Evolutionary conservation across 2,797 vertebrate genomes (phyloP).

Genomic region (Squalus acanthias): DNA sequence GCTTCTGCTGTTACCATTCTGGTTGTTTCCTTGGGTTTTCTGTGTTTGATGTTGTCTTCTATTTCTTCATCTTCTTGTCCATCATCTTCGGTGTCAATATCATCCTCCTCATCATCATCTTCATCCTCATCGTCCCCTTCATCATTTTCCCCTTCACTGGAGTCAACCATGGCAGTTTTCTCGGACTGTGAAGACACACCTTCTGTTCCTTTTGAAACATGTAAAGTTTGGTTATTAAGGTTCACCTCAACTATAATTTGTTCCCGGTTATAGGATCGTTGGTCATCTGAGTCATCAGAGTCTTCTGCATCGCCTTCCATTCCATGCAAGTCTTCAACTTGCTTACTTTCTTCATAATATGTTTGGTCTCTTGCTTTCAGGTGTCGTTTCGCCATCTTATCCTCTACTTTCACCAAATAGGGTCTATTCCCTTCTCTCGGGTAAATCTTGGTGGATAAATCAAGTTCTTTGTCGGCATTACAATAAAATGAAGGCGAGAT

Average conservation of each 20-base stretch:
- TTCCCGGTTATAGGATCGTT: constrained; percentile 84
- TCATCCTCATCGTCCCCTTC: constrained; percentile 75
- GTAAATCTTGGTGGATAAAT: constrained; percentile 82
- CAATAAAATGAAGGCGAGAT: constrained; percentile 76
- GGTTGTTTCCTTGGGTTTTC: neutral
- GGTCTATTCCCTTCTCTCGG: constrained; percentile 79
- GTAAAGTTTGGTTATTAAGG: constrained; percentile 97
- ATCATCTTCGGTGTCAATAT: constrained; percentile 64
- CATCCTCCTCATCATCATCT: constrained; percentile 60
- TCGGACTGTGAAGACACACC: constrained; percentile 73
- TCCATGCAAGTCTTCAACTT: constrained; percentile 56
- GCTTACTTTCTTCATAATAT: constrained; percentile 64
- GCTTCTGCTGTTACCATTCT: neutral
- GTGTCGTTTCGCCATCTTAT: constrained; percentile 40
- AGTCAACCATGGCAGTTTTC: constrained; percentile 73
- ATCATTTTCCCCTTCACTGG: constrained; percentile 80
- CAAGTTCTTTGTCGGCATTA: constrained; percentile 72
- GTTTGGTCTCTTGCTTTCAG: constrained; percentile 63
- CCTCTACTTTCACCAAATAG: constrained; percentile 62
- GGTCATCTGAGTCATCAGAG: constrained; percentile 70
- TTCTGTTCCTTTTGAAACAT: constrained; percentile 93
- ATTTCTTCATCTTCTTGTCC: constrained; percentile 56
- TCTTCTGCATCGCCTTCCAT: constrained; percentile 75
- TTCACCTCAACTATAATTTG: constrained; percentile 99
- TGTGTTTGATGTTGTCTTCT: neutral